phyloP scores from a whole-genome alignment of 1,140 invertebrate species.

The Lanistes nyassanus region DNA sequence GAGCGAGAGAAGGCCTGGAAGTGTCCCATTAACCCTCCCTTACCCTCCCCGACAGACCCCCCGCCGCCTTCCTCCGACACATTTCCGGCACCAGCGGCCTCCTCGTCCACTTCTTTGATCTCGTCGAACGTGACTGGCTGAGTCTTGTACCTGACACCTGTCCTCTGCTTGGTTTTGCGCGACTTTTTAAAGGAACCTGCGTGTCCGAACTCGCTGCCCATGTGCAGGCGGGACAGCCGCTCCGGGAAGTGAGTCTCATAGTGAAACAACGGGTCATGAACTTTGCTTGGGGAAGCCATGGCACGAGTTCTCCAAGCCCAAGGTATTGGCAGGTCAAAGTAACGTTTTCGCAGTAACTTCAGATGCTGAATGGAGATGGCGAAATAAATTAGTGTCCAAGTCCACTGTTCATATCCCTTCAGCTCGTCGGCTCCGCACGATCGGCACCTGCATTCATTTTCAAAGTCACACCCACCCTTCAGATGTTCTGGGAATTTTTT shows the following conservation, averaged over 20 bases:
- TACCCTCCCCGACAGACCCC: neutral
- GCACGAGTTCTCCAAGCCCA: neutral
- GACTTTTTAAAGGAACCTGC: conserved; percentile 38
- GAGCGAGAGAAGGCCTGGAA: conserved; percentile 68
- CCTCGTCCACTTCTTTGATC: conserved; percentile 74
- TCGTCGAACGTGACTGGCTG: conserved; percentile 81
- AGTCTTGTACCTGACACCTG: conserved; percentile 73
- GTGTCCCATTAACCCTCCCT: conserved; percentile 46
- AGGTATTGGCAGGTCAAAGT: neutral
- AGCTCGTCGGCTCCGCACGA: neutral
- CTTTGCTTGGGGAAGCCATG: conserved; percentile 39
- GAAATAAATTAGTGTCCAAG: neutral
- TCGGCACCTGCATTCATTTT: neutral
- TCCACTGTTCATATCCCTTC: neutral
- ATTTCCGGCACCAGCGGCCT: conserved; percentile 24
- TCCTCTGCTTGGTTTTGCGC: conserved; percentile 41
- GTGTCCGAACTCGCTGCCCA: conserved; percentile 49
- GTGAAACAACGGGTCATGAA: conserved; percentile 63
- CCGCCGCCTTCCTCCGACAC: neutral
- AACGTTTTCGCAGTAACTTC: neutral
- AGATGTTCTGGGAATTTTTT: too few species aligned
- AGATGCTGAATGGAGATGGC: neutral
- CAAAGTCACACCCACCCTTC: too few species aligned
- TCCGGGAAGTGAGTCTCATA: conserved; percentile 81
- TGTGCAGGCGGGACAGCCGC: conserved; percentile 73